Percentiles rank a stretch among this genome's conserved stretches.
These are phyloP conservation scores for Aromia moschata DNA, from an alignment of 2,888 invertebrate species.

Conservation along the genomic window DNA sequence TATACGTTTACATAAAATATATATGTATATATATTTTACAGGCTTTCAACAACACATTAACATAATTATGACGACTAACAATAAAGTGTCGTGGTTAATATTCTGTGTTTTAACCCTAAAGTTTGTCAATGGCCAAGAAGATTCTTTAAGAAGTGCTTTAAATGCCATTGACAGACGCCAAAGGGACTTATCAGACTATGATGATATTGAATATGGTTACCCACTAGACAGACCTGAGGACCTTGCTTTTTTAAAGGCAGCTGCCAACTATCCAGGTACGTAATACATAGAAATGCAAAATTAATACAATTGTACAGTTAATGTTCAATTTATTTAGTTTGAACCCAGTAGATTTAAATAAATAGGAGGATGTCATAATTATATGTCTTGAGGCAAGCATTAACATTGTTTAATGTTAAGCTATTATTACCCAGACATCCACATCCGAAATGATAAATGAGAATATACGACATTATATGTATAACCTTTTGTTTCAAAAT, in stretches of 20 bases:
- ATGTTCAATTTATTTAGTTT: too few species aligned
- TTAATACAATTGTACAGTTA: neutral
- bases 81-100: neutral
- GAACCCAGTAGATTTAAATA: too few species aligned
- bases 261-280: slow-evolving; percentile 38
- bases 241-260: slow-evolving; percentile 45
- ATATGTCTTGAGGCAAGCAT: too few species aligned
- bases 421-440: too few species aligned
- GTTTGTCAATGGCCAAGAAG: slow-evolving; percentile 55
- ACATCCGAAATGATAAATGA: too few species aligned
- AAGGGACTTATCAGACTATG: slow-evolving; percentile 54
- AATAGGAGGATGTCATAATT: too few species aligned
- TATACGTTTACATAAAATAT: too few species aligned
- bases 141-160: slow-evolving; percentile 62
- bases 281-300: neutral
- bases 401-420: too few species aligned
- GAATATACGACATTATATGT: too few species aligned
- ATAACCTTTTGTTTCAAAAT: too few species aligned
- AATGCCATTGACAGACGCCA: slow-evolving; percentile 64
- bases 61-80: neutral
- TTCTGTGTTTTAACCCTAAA: neutral
- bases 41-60: too few species aligned
- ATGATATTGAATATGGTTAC: slow-evolving; percentile 48
- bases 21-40: too few species aligned
- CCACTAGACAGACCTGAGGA: slow-evolving; percentile 48